Conservation (phyloP, 2,797 vertebrate genomes). For the Parotocinclus haroldoi region DNA sequence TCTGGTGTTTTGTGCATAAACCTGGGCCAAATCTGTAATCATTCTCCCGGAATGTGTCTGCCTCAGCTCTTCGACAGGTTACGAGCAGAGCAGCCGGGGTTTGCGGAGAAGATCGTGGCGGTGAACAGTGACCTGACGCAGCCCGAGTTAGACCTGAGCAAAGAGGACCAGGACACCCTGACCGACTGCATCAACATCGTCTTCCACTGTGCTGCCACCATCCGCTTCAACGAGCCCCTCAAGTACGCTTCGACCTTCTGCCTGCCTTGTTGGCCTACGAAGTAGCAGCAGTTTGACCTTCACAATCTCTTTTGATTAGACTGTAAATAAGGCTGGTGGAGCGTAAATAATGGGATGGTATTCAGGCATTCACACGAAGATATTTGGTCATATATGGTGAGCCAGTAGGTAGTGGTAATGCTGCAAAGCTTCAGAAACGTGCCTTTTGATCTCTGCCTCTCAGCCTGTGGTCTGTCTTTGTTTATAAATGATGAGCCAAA, state of each 20-base stretch:
- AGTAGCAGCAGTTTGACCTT: too few relatives aligned
- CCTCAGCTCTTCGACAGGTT: slow-evolving; percentile 88
- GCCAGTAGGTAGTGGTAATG: too few relatives aligned
- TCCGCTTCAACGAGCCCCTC: slow-evolving; percentile 92
- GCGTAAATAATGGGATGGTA: too few relatives aligned
- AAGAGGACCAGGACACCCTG: slow-evolving; percentile 79
- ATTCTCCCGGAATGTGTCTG: background rate
- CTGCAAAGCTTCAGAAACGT: too few relatives aligned
- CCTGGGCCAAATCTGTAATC: slow-evolving; percentile 1
- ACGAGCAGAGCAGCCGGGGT: slow-evolving; percentile 87
- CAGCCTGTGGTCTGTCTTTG: too few relatives aligned
- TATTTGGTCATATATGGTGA: too few relatives aligned
- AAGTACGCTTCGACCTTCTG: slow-evolving; percentile 72
- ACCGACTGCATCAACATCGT: slow-evolving; percentile 78
- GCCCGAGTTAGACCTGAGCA: slow-evolving; percentile 82
- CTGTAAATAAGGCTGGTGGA: background rate
- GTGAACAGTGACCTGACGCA: slow-evolving; percentile 86
- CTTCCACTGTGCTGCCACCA: slow-evolving; percentile 95
- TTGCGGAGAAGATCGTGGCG: slow-evolving; percentile 86
- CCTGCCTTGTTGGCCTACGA: too few relatives aligned
- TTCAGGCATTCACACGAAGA: too few relatives aligned
- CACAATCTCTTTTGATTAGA: background rate
- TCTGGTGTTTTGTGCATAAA: slow-evolving; percentile 2
- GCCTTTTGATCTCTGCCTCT: too few relatives aligned
- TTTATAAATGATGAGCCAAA: too few relatives aligned